Percentiles rank a stretch among this genome's conserved stretches.
Evolutionary conservation across 2,797 vertebrate genomes (phyloP).

Genomic region (Sebastes kiyomatsui): DNA sequence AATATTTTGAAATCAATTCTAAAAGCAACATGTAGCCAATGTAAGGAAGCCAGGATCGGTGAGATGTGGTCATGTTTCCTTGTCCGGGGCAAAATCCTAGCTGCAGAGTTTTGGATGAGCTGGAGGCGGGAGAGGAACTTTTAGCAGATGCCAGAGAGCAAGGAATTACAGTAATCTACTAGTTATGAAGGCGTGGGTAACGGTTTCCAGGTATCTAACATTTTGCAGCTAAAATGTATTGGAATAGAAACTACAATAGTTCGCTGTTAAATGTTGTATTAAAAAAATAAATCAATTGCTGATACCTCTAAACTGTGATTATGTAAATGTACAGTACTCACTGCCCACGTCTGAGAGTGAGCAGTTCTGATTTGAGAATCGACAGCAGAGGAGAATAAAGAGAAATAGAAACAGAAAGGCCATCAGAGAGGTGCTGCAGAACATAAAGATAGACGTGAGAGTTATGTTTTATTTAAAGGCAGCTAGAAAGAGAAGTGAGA

Average conservation of each 20-base stretch:
- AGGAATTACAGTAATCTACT: too few species aligned
- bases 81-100: too few species aligned
- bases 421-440: not conserved
- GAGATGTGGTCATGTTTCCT: too few species aligned
- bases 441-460: constrained; percentile 22
- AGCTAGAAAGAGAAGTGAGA: constrained; percentile 33
- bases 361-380: not conserved
- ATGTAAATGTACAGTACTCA: constrained; percentile 10
- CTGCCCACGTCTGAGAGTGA: not conserved
- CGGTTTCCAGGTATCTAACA: not conserved
- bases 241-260: not conserved
- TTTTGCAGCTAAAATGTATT: not conserved
- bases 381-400: not conserved
- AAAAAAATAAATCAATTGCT: not conserved
- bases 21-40: too few species aligned
- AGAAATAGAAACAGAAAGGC: not conserved
- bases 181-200: too few species aligned
- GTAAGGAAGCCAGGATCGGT: too few species aligned
- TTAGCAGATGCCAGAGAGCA: too few species aligned
- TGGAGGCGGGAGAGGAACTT: too few species aligned
- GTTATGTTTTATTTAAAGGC: constrained; percentile 36
- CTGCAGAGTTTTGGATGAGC: too few species aligned
- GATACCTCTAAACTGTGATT: constrained; percentile 5
- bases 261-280: not conserved
- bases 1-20: too few species aligned